Percentiles rank a stretch among this genome's conserved stretches.
phyloP scores from a whole-genome alignment of 2,797 vertebrate genomes.

The Lophura swinhoii region DNA sequence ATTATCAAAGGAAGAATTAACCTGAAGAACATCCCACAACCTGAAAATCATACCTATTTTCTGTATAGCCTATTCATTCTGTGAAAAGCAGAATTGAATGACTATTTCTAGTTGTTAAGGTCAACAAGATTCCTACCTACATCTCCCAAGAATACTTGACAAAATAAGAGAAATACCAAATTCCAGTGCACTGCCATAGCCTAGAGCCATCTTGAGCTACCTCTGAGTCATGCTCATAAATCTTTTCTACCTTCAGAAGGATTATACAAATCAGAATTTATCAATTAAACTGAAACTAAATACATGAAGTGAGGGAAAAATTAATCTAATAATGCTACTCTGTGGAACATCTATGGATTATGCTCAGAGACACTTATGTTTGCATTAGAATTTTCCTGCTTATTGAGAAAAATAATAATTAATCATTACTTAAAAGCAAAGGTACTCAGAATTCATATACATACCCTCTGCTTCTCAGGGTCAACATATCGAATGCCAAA shows the following conservation, averaged over 20 bases:
- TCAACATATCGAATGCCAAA: conserved; percentile 98
- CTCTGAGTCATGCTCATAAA: neutral
- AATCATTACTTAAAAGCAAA: neutral
- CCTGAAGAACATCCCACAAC: neutral
- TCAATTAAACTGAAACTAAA: neutral
- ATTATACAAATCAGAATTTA: neutral
- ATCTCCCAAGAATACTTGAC: neutral
- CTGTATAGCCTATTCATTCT: neutral
- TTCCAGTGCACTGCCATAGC: neutral
- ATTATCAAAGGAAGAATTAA: neutral
- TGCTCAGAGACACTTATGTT: neutral
- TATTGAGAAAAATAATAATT: neutral
- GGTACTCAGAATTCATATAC: conserved; percentile 42
- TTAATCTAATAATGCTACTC: neutral
- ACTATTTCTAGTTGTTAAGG: neutral
- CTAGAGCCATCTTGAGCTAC: neutral
- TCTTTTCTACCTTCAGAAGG: neutral
- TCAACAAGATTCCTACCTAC: neutral
- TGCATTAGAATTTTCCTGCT: neutral
- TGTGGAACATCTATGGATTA: neutral
- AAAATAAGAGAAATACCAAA: neutral
- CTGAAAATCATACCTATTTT: neutral
- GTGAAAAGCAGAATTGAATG: neutral
- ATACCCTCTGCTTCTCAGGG: conserved; percentile 96
- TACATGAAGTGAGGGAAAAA: neutral